These are phyloP conservation scores for Drosophila sproati DNA, from an alignment of 1,140 invertebrate genomes.

Conservation along the genomic window DNA sequence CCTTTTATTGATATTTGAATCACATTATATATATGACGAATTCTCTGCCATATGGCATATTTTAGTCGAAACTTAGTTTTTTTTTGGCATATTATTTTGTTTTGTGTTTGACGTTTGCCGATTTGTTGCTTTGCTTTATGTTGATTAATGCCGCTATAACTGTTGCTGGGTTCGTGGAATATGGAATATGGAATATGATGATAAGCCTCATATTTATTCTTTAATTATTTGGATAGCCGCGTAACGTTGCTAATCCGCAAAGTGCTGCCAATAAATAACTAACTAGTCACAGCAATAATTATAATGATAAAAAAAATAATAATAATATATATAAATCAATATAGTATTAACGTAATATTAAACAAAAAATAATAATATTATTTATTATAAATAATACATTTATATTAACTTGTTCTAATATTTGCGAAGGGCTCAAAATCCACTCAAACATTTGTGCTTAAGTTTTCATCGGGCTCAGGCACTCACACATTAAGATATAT, in stretches of 20 bases:
- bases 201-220: constrained; percentile 27
- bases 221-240: constrained; percentile 26
- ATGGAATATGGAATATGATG: constrained; percentile 5
- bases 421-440: background rate
- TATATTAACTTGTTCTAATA: background rate
- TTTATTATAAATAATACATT: too few relatives aligned
- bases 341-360: constrained; percentile 3
- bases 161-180: constrained; percentile 28
- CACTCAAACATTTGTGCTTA: background rate
- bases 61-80: background rate
- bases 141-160: constrained; percentile 51
- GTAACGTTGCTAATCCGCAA: background rate
- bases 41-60: constrained; percentile 13
- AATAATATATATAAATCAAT: background rate
- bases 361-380: background rate
- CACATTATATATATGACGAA: too few relatives aligned
- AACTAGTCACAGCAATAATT: background rate
- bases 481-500: background rate
- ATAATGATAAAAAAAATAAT: constrained; percentile 12
- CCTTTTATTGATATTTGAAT: too few relatives aligned
- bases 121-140: constrained; percentile 30
- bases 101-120: constrained; percentile 57
- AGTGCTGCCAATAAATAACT: background rate
- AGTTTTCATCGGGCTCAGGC: constrained; percentile 1
- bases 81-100: background rate